phyloP scores from a whole-genome alignment of 2,888 invertebrate genomes.

The Pristionchus maxplancki region DNA sequence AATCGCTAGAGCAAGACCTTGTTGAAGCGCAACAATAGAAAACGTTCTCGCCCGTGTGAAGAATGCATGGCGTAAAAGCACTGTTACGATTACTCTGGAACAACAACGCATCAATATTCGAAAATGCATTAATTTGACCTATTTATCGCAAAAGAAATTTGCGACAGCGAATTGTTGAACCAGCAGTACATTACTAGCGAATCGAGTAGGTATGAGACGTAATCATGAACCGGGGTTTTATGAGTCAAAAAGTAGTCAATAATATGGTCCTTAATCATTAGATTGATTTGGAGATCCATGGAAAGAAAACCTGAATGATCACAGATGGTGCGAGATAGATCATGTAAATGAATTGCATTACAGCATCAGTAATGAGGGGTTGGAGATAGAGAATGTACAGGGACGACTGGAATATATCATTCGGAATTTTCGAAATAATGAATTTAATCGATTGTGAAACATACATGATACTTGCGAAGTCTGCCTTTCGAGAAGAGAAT shows the following conservation, averaged over 20 bases:
- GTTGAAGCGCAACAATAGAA: not conserved
- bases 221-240: too few relatives aligned
- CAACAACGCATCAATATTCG: too few relatives aligned
- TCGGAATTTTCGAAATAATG: too few relatives aligned
- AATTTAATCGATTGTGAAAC: not conserved
- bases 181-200: too few relatives aligned
- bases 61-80: not conserved
- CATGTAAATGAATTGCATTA: not conserved
- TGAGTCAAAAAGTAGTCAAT: too few relatives aligned
- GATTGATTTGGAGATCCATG: too few relatives aligned
- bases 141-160: not conserved
- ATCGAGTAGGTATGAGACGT: too few relatives aligned
- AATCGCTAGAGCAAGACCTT: not conserved
- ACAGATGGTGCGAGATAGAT: not conserved
- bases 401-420: not conserved
- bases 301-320: not conserved
- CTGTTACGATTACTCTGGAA: not conserved
- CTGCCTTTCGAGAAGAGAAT: not conserved
- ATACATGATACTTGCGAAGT: not conserved
- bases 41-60: not conserved
- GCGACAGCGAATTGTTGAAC: not conserved
- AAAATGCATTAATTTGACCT: not conserved
- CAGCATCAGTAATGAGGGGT: not conserved
- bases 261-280: too few relatives aligned
- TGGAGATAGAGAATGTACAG: not conserved